Percentiles rank a stretch among this genome's conserved stretches.
These are phyloP conservation scores for Suillia variegata DNA, from an alignment of 2,888 invertebrate genomes.

Conservation along the genomic window DNA sequence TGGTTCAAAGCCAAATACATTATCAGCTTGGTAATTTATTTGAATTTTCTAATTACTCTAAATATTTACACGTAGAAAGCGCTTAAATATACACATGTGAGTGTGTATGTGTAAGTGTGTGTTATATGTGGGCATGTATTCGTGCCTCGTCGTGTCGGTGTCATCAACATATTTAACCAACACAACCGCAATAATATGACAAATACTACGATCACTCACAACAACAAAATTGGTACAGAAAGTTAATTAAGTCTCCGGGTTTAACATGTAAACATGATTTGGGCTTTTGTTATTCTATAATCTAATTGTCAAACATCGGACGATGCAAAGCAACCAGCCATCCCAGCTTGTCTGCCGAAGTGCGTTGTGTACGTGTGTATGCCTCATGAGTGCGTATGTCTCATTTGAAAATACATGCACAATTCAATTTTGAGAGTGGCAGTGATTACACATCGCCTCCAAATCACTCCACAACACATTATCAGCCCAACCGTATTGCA, in stretches of 20 bases:
- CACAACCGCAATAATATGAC: not conserved
- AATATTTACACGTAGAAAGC: no score
- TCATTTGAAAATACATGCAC: not conserved
- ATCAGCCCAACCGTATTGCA: no score
- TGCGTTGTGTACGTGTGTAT: not conserved
- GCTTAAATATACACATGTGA: no score
- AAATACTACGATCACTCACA: not conserved
- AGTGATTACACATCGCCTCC: no score
- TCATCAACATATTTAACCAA: not conserved
- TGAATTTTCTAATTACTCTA: no score
- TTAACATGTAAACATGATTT: conserved; percentile 27
- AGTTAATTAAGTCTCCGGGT: conserved; percentile 28
- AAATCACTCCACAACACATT: no score
- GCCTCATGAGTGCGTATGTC: not conserved
- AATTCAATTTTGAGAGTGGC: conserved; percentile 15
- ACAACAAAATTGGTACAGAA: conserved; percentile 4
- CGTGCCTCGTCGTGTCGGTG: no score
- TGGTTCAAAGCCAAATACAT: no score
- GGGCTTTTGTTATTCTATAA: conserved; percentile 28
- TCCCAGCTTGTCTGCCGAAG: not conserved
- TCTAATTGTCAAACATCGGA: conserved; percentile 28
- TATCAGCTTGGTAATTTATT: no score
- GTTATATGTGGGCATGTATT: no score
- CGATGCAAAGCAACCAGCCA: not conserved
- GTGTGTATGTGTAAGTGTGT: no score